phyloP scores from a whole-genome alignment of 2,113 vertebrate genomes.

The Hipposideros armiger region DNA sequence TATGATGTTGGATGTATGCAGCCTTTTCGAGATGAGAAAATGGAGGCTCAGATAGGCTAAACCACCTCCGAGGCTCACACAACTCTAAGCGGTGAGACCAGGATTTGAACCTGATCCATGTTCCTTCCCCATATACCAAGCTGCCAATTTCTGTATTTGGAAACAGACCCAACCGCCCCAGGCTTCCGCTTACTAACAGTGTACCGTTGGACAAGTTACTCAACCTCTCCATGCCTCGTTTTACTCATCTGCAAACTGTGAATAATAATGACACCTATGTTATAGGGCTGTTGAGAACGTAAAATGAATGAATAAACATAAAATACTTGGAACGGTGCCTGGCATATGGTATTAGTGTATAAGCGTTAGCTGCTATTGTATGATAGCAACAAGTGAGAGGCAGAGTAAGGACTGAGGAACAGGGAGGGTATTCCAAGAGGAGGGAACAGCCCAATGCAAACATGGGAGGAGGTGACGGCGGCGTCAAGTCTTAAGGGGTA shows the following conservation, averaged over 20 bases:
- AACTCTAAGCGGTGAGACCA: not conserved
- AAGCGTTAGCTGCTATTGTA: not conserved
- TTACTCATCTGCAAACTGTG: conserved; percentile 8
- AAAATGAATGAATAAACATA: not conserved
- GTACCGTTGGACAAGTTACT: not conserved
- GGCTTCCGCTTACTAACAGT: not conserved
- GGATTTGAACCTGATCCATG: not conserved
- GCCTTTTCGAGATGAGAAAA: conserved; percentile 17
- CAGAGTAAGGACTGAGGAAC: not conserved
- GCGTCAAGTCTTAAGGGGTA: not conserved
- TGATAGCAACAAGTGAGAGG: not conserved
- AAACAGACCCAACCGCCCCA: not conserved
- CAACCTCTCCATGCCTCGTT: not conserved
- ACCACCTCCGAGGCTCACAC: not conserved
- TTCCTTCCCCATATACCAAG: not conserved
- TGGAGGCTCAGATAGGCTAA: not conserved
- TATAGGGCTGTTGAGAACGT: not conserved
- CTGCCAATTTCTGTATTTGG: not conserved
- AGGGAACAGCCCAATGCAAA: not conserved
- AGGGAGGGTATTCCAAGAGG: not conserved
- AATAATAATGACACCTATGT: not conserved
- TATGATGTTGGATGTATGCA: not conserved
- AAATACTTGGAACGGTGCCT: not conserved
- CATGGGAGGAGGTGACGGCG: not conserved
- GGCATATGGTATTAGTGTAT: fast-evolving